These are phyloP conservation scores for Xerus rutilus DNA, from an alignment of 2,797 vertebrate species.

Conservation along the genomic window DNA sequence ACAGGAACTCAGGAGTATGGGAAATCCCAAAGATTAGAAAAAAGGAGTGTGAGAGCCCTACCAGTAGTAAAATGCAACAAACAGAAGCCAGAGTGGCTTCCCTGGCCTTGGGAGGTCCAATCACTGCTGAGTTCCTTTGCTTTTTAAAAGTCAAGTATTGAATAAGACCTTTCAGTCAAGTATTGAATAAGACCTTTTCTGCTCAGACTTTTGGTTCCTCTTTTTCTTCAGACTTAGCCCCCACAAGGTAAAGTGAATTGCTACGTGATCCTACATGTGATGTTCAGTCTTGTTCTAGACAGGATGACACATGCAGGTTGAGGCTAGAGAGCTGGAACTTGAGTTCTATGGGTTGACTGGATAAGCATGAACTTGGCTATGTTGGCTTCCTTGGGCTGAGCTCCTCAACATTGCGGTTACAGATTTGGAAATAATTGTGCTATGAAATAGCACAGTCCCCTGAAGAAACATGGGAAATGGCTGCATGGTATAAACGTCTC, in stretches of 20 bases:
- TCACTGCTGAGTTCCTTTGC: neutral
- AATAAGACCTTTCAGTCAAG: neutral
- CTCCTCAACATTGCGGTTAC: neutral
- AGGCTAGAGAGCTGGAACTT: neutral
- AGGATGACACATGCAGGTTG: neutral
- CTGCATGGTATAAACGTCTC: neutral
- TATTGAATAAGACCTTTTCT: neutral
- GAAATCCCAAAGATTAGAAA: neutral
- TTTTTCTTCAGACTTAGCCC: neutral
- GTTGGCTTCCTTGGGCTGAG: neutral
- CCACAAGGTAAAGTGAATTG: neutral
- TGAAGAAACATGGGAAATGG: conserved; percentile 10
- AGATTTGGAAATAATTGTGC: neutral
- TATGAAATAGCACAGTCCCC: neutral
- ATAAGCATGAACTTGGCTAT: neutral
- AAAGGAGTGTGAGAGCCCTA: neutral
- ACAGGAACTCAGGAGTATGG: neutral
- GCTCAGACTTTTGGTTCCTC: neutral
- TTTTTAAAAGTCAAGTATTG: neutral
- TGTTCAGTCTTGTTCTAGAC: neutral
- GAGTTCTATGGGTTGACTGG: neutral
- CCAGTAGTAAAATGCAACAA: neutral
- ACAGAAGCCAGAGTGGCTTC: neutral
- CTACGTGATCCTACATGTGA: neutral
- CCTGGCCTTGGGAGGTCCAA: too few species aligned